Conservation (phyloP, 2,888 invertebrate species). For the Quadroppia sp. region DNA sequence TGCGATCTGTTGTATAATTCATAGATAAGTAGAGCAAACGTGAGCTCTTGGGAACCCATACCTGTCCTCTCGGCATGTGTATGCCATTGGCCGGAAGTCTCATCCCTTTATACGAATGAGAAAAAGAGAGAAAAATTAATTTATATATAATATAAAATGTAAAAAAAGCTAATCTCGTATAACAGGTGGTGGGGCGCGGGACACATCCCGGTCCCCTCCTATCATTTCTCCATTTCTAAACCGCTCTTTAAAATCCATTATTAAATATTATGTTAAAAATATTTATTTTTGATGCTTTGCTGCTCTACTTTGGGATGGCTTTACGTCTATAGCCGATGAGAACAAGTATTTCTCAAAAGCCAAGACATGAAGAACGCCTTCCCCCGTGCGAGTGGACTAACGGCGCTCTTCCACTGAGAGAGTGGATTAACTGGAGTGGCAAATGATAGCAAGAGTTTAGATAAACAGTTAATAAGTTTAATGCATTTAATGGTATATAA, state of each 20-base stretch:
- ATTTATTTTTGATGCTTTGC: not conserved
- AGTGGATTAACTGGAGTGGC: conserved; percentile 29
- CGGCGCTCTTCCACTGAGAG: not conserved
- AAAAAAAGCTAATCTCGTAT: not conserved
- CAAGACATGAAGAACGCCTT: not conserved
- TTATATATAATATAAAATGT: not conserved
- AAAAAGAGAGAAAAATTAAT: not conserved
- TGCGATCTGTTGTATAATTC: not conserved
- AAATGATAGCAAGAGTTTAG: conserved; percentile 3
- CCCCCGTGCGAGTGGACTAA: not conserved
- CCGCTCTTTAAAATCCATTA: not conserved
- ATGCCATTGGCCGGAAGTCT: conserved; percentile 27
- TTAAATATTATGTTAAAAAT: conserved; percentile 29
- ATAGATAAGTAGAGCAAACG: conserved; percentile 36
- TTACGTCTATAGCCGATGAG: not conserved
- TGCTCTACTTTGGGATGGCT: not conserved
- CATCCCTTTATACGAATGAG: conserved; percentile 6
- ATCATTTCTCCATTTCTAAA: not conserved
- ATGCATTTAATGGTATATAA: conserved; percentile 25
- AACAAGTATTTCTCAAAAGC: not conserved
- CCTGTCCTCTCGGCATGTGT: not conserved
- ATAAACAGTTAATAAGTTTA: not conserved
- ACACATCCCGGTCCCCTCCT: not conserved
- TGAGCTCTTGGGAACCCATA: not conserved
- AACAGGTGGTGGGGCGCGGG: not conserved